These are phyloP conservation scores for Platysteira castanea DNA, from an alignment of 2,113 vertebrate genomes.

Conservation along the genomic window DNA sequence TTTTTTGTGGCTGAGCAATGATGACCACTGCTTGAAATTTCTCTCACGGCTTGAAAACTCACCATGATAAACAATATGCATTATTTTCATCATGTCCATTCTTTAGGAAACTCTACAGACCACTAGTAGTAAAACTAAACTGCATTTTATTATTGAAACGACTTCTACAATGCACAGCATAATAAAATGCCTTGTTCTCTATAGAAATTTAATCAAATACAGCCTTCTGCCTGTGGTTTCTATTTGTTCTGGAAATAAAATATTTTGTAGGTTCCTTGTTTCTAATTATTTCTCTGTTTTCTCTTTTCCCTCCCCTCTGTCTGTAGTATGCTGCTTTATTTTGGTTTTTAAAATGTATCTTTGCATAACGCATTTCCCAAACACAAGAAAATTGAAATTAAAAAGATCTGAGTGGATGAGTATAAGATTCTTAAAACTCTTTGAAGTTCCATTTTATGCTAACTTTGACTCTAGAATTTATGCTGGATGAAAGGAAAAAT, in stretches of 20 bases:
- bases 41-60: not conserved
- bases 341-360: not conserved
- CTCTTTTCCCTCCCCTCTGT: not conserved
- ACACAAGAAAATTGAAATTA: not conserved
- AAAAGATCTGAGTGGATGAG: not conserved
- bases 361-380: not conserved
- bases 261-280: not conserved
- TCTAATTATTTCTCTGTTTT: not conserved
- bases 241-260: not conserved
- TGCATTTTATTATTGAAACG: not conserved
- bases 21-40: not conserved
- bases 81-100: not conserved
- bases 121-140: constrained; percentile 13
- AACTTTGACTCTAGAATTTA: not conserved
- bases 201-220: not conserved
- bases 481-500: not conserved
- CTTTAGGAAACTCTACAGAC: not conserved
- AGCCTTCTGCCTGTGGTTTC: not conserved
- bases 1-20: not conserved
- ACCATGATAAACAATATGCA: not conserved
- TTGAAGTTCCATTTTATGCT: not conserved
- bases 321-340: not conserved
- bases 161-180: not conserved
- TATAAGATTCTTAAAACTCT: not conserved
- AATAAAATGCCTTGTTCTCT: not conserved